phyloP scores from a whole-genome alignment of 2,113 vertebrate species.

The Colossoma macropomum region DNA sequence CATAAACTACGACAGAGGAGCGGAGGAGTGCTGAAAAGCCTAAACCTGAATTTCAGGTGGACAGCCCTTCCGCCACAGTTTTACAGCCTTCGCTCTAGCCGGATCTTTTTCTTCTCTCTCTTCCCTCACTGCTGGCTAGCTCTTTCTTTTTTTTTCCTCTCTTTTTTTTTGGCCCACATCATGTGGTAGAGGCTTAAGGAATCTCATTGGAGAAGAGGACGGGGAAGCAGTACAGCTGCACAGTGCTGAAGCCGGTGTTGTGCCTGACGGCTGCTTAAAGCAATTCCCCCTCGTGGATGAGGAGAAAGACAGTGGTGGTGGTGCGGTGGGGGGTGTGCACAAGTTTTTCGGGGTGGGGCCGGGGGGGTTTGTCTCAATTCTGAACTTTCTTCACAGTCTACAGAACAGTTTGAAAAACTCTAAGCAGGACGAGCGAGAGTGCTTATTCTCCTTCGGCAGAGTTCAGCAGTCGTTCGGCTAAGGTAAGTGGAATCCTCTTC shows the following conservation, averaged over 20 bases:
- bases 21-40: conserved; percentile 37
- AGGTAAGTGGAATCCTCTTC: conserved; percentile 48
- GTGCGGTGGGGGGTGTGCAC: conserved; percentile 33
- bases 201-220: conserved; percentile 50
- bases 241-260: conserved; percentile 53
- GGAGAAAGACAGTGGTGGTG: conserved; percentile 32
- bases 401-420: conserved; percentile 34
- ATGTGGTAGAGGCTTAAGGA: conserved; percentile 40
- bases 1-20: conserved; percentile 36
- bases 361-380: not conserved
- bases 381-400: conserved; percentile 41
- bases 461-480: not conserved
- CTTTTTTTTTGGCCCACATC: conserved; percentile 37
- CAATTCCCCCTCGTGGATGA: conserved; percentile 49
- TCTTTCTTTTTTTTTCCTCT: conserved; percentile 19
- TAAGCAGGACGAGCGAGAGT: conserved; percentile 27
- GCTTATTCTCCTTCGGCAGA: conserved; percentile 27
- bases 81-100: conserved; percentile 7
- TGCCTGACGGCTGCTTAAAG: conserved; percentile 44
- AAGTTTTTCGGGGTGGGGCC: not conserved
- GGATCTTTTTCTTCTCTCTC: conserved; percentile 29
- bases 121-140: conserved; percentile 11
- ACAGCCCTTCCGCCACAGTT: conserved; percentile 31
- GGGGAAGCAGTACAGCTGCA: conserved; percentile 51
- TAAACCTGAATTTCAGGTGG: conserved; percentile 49